phyloP scores from a whole-genome alignment of 1,140 invertebrate genomes.

The Bombus haemorrhoidalis region DNA sequence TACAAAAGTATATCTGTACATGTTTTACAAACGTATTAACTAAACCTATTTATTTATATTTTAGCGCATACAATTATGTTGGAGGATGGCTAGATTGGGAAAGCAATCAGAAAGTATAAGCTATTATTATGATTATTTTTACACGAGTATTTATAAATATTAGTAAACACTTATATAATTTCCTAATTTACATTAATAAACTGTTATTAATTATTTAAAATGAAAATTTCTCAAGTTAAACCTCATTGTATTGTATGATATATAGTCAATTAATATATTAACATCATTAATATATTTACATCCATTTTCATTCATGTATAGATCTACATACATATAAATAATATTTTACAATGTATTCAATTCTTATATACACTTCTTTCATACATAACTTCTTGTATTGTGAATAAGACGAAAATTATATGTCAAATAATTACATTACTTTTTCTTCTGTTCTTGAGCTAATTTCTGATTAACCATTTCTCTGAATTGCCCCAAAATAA shows the following conservation, averaged over 20 bases:
- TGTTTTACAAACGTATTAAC: neutral
- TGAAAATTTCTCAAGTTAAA: neutral
- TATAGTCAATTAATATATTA: constrained; percentile 26
- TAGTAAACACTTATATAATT: no score
- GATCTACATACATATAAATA: neutral
- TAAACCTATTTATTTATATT: constrained; percentile 47
- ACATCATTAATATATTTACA: constrained; percentile 31
- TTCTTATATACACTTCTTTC: neutral
- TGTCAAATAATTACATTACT: constrained; percentile 50
- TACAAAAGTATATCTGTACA: neutral
- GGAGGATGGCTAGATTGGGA: constrained; percentile 81
- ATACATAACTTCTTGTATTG: neutral
- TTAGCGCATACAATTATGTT: constrained; percentile 76
- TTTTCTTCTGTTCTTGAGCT: constrained; percentile 82
- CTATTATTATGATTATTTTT: neutral
- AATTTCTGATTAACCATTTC: constrained; percentile 93
- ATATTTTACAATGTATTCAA: constrained; percentile 3
- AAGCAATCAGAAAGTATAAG: constrained; percentile 63
- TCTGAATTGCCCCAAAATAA: constrained; percentile 97
- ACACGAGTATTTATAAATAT: neutral
- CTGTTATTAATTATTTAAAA: constrained; percentile 3
- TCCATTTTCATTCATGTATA: neutral
- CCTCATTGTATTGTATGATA: neutral
- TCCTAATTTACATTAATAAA: constrained; percentile 1
- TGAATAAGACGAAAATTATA: neutral